Evolutionary conservation across 2,113 vertebrate genomes (phyloP).

Genomic region (Puma concolor): DNA sequence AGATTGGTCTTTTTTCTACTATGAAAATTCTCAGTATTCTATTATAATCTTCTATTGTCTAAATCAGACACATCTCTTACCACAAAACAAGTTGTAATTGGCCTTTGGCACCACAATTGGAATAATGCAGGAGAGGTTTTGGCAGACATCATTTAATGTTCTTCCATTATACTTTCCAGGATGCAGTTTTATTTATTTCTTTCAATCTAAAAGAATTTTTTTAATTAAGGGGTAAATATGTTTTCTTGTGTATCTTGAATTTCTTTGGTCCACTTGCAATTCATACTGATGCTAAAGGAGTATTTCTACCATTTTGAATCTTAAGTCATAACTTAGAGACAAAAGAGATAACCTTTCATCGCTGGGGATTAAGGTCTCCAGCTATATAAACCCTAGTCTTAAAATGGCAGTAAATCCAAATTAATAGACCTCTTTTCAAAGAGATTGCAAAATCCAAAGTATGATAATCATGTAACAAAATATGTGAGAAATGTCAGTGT

Average conservation of each 20-base stretch:
- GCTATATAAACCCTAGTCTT: not conserved
- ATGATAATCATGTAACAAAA: constrained; percentile 8
- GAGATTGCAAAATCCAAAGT: constrained; percentile 46
- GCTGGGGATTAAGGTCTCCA: not conserved
- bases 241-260: not conserved
- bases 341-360: constrained; percentile 1
- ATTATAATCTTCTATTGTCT: constrained; percentile 73
- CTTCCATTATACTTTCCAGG: constrained; percentile 50
- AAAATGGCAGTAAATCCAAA: constrained; percentile 12
- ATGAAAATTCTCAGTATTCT: constrained; percentile 56
- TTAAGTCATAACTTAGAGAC: not conserved
- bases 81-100: constrained; percentile 73
- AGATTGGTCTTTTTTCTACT: constrained; percentile 27
- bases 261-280: not conserved
- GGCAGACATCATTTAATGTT: constrained; percentile 53
- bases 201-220: constrained; percentile 26
- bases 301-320: constrained; percentile 42
- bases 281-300: constrained; percentile 21
- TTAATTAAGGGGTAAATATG: constrained; percentile 52
- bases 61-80: constrained; percentile 62
- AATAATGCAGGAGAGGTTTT: constrained; percentile 40
- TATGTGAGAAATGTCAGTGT: not conserved
- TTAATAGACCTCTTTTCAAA: not conserved
- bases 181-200: constrained; percentile 50
- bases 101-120: constrained; percentile 65